phyloP scores from a whole-genome alignment of 2,888 invertebrate genomes.

The Dorcus hopei region DNA sequence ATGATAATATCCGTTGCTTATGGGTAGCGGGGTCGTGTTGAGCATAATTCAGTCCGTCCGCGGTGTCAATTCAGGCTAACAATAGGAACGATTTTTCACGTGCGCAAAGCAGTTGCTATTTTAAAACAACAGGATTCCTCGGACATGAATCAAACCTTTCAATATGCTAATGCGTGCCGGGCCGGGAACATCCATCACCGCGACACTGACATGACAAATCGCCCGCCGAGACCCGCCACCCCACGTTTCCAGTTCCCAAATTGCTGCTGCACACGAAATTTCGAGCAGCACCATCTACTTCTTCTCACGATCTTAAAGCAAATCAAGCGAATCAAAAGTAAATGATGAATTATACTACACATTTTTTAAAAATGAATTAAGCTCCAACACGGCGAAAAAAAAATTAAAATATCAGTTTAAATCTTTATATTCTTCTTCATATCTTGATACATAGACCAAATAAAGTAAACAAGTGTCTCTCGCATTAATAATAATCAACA shows the following conservation, averaged over 20 bases:
- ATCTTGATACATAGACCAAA: too few species aligned
- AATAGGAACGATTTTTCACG: constrained; percentile 36
- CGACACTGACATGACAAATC: constrained; percentile 51
- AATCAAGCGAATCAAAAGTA: too few species aligned
- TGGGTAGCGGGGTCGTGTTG: not conserved
- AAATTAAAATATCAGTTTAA: too few species aligned
- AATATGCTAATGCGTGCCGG: constrained; percentile 48
- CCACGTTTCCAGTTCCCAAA: constrained; percentile 21
- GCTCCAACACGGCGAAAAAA: too few species aligned
- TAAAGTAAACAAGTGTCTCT: too few species aligned
- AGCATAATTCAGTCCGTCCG: constrained; percentile 11
- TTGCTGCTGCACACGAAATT: constrained; percentile 20
- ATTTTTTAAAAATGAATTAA: too few species aligned
- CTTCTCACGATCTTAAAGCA: constrained; percentile 1
- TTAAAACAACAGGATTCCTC: constrained; percentile 44
- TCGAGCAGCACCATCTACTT: not conserved
- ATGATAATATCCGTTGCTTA: not conserved
- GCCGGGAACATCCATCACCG: constrained; percentile 45
- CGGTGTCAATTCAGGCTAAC: constrained; percentile 30
- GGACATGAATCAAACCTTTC: constrained; percentile 47
- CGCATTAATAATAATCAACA: too few species aligned
- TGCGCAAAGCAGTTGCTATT: constrained; percentile 37
- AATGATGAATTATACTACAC: too few species aligned
- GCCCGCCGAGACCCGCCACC: constrained; percentile 30
- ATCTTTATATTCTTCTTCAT: too few species aligned